Conservation (phyloP, 2,888 invertebrate species). For the Dasypogon diadema region DNA sequence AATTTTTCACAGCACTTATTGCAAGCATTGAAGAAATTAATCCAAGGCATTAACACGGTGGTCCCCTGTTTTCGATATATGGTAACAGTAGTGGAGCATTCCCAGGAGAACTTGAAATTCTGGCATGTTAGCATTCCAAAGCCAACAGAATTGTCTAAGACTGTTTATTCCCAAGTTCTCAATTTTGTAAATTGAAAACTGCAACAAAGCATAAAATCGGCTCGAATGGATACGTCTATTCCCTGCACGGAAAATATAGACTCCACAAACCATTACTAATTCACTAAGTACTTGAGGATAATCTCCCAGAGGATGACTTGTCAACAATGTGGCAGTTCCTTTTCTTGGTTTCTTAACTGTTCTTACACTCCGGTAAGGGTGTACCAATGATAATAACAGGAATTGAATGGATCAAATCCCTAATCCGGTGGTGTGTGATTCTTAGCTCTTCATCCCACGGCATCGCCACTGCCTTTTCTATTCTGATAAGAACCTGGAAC, state of each 20-base stretch:
- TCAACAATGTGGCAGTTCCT: slow-evolving; percentile 52
- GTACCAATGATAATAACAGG: slow-evolving; percentile 40
- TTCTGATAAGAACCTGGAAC: slow-evolving; percentile 47
- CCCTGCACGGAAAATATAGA: slow-evolving; percentile 25
- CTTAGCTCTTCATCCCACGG: slow-evolving; percentile 21
- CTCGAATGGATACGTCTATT: slow-evolving; percentile 28
- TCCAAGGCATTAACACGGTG: too few relatives aligned
- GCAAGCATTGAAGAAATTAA: too few relatives aligned
- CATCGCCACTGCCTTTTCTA: slow-evolving; percentile 26
- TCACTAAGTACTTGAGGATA: slow-evolving; percentile 49
- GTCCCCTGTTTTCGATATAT: too few relatives aligned
- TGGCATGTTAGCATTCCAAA: slow-evolving; percentile 18
- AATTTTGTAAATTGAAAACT: slow-evolving; percentile 47
- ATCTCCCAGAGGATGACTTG: slow-evolving; percentile 52
- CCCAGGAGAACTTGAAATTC: background rate
- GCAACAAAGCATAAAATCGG: slow-evolving; percentile 50
- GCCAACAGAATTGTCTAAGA: background rate
- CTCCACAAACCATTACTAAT: slow-evolving; percentile 50
- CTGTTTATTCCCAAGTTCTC: slow-evolving; percentile 4
- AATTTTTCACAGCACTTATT: too few relatives aligned
- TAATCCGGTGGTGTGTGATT: slow-evolving; percentile 39
- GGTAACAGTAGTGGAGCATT: too few relatives aligned
- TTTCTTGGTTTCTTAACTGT: slow-evolving; percentile 31
- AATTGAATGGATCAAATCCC: slow-evolving; percentile 51
- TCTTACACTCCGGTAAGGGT: background rate